phyloP scores from a whole-genome alignment of 2,888 invertebrate species.

The Serrognathus titanus region DNA sequence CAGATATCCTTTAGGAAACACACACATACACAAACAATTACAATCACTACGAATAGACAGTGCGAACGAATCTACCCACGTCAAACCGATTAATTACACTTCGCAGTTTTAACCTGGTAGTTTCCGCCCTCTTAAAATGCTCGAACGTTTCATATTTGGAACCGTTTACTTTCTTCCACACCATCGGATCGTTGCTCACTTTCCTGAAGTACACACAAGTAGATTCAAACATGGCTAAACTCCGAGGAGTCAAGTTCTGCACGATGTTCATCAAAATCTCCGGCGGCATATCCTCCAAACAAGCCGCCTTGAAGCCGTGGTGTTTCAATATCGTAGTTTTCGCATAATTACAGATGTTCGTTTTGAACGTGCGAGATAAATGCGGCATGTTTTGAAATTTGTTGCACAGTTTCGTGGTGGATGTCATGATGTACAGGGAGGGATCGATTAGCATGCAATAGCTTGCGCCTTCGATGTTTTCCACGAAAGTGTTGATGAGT shows the following conservation, averaged over 20 bases:
- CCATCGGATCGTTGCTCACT: constrained; percentile 24
- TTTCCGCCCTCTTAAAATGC: constrained; percentile 6
- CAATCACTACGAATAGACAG: too few species aligned
- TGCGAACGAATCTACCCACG: neutral
- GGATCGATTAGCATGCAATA: constrained; percentile 37
- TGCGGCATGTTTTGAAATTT: constrained; percentile 39
- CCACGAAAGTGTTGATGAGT: constrained; percentile 39
- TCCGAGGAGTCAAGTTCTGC: constrained; percentile 28
- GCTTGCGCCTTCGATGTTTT: constrained; percentile 24
- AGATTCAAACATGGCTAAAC: constrained; percentile 28
- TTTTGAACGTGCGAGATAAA: constrained; percentile 40
- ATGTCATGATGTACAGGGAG: constrained; percentile 32
- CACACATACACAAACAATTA: too few species aligned
- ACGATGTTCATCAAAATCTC: constrained; percentile 43
- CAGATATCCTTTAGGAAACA: too few species aligned
- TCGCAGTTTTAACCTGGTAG: neutral
- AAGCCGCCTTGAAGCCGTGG: constrained; percentile 28
- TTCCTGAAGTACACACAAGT: constrained; percentile 33
- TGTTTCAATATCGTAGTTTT: constrained; percentile 31
- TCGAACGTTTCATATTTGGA: constrained; percentile 8
- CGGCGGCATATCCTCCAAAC: constrained; percentile 44
- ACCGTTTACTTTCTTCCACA: constrained; percentile 25
- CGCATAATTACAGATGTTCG: constrained; percentile 36
- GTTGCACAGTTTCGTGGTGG: constrained; percentile 12
- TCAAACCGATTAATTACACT: neutral